Evolutionary conservation across 2,797 vertebrate genomes (phyloP).

Genomic region (Botia kubotai): DNA sequence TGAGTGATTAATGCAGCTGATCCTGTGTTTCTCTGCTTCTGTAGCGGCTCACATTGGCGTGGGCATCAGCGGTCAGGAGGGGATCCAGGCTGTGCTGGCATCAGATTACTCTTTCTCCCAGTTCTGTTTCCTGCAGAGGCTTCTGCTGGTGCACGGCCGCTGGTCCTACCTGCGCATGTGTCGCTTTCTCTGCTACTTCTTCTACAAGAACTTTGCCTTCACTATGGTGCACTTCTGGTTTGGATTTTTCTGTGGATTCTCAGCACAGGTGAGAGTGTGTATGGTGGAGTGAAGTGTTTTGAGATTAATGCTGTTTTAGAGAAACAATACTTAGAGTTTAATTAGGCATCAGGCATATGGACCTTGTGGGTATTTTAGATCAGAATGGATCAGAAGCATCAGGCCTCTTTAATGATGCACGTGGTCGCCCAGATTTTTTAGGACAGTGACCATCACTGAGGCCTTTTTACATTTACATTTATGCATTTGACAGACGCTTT

Average conservation of each 20-base stretch:
- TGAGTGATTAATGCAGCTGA: background rate
- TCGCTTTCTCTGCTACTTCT: conserved; percentile 97
- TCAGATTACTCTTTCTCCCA: conserved; percentile 95
- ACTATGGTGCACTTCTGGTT: conserved; percentile 99
- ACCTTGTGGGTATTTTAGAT: background rate
- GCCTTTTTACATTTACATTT: no score
- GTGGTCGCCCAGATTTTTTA: background rate
- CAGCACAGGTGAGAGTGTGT: conserved; percentile 84
- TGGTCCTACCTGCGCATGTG: conserved; percentile 98
- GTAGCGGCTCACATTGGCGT: conserved; percentile 93
- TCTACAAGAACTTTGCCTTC: conserved; percentile 99
- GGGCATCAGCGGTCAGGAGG: conserved; percentile 95
- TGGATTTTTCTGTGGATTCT: conserved; percentile 97
- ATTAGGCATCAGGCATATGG: background rate
- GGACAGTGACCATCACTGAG: background rate
- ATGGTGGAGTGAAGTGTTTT: no score
- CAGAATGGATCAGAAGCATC: background rate
- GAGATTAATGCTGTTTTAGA: no score
- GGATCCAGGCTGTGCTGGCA: conserved; percentile 92
- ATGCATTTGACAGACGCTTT: no score
- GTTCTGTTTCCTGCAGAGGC: conserved; percentile 94
- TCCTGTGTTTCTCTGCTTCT: background rate
- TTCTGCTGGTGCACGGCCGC: conserved; percentile 92
- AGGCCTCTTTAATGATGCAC: background rate
- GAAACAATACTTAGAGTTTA: background rate